phyloP scores from a whole-genome alignment of 2,113 vertebrate species.

The Colaptes auratus region DNA sequence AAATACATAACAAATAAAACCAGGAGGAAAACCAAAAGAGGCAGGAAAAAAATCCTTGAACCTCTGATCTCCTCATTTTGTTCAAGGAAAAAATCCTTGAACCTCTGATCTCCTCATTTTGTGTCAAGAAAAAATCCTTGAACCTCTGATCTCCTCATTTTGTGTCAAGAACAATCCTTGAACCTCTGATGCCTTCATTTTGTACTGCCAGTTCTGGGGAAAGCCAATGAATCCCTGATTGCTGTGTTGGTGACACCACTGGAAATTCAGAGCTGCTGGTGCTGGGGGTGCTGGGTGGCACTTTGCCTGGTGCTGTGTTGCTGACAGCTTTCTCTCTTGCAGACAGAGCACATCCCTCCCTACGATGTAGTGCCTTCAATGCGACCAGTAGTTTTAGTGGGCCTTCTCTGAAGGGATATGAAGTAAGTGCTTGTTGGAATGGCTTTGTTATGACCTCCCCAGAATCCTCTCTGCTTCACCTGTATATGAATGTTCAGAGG shows the following conservation, averaged over 20 bases:
- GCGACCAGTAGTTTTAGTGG: slow-evolving; percentile 97
- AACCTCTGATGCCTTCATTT: neutral
- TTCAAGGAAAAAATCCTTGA: neutral
- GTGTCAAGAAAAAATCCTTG: neutral
- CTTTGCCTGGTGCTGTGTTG: neutral
- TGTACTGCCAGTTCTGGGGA: neutral
- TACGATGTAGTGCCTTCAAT: slow-evolving; percentile 99
- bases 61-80: neutral
- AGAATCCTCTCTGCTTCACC: neutral
- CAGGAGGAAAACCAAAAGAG: neutral
- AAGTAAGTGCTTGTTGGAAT: slow-evolving; percentile 79
- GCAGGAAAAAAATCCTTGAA: neutral
- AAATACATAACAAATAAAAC: too few species aligned
- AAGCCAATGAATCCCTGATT: neutral
- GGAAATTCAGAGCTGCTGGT: slow-evolving; percentile 10
- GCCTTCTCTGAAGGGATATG: slow-evolving; percentile 97
- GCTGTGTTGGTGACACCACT: slow-evolving; percentile 31
- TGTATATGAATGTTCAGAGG: neutral
- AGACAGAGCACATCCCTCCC: slow-evolving; percentile 97
- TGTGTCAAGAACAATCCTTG: neutral
- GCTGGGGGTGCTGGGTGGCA: neutral
- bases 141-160: neutral
- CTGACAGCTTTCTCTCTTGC: slow-evolving; percentile 64
- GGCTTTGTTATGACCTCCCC: neutral
- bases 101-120: too few species aligned